Evolutionary conservation across 2,797 vertebrate species (phyloP).

Genomic region (Champsocephalus esox): DNA sequence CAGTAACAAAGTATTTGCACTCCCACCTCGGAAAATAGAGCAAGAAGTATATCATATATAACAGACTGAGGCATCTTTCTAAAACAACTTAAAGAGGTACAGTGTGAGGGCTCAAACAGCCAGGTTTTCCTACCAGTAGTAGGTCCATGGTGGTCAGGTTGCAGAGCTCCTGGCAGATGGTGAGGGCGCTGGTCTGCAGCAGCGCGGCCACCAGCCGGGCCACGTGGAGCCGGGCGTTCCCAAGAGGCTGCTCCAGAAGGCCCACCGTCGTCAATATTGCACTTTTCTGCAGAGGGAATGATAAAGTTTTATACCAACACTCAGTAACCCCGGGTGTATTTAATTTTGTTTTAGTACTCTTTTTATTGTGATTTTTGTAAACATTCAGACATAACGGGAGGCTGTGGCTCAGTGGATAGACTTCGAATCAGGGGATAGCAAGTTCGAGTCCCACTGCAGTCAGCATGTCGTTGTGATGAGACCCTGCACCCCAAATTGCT

Average conservation of each 20-base stretch:
- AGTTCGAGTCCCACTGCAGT: too few species aligned
- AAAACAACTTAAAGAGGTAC: too few species aligned
- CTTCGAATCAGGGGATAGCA: too few species aligned
- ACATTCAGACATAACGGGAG: too few species aligned
- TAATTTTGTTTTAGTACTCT: too few species aligned
- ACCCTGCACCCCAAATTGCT: too few species aligned
- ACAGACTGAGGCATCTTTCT: neutral
- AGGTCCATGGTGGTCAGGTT: constrained; percentile 92
- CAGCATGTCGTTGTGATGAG: too few species aligned
- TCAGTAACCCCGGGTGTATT: neutral
- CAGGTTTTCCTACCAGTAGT: constrained; percentile 89
- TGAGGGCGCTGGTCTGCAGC: constrained; percentile 91
- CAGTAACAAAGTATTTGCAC: too few species aligned
- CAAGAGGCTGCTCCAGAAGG: constrained; percentile 94
- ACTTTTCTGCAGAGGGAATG: constrained; percentile 82
- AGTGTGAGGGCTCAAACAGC: neutral
- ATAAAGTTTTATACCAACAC: neutral
- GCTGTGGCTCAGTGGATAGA: too few species aligned
- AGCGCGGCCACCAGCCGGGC: constrained; percentile 93
- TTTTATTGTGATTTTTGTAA: too few species aligned
- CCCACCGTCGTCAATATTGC: constrained; percentile 97
- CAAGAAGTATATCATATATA: too few species aligned
- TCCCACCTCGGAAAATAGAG: too few species aligned
- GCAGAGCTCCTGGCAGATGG: constrained; percentile 95
- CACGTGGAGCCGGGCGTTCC: constrained; percentile 94